A percentile compares a stretch with the other conserved stretches of the same genome.
phyloP scores from a whole-genome alignment of 1,140 invertebrate genomes.

The Akabosia matsudoensis region DNA sequence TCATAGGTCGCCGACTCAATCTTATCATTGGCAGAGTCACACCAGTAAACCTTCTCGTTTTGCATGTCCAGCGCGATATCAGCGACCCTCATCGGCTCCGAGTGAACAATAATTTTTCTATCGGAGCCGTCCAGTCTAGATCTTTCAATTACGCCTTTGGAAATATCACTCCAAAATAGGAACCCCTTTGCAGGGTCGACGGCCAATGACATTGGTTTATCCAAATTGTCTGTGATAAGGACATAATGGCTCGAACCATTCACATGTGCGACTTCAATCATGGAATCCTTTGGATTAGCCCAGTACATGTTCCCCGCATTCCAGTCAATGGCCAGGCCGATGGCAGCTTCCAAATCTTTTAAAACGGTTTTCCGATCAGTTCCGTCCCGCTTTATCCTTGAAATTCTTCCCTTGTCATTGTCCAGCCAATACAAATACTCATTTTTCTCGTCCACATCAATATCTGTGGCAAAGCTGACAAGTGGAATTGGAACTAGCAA shows the following conservation, averaged over 20 bases:
- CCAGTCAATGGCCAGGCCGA: slow-evolving; percentile 56
- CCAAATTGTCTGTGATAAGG: slow-evolving; percentile 53
- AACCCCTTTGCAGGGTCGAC: slow-evolving; percentile 63
- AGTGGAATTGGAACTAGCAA: slow-evolving; percentile 74
- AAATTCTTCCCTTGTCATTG: slow-evolving; percentile 68
- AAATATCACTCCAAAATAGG: slow-evolving; percentile 62
- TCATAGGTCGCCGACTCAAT: slow-evolving; percentile 56
- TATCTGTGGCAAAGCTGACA: slow-evolving; percentile 67
- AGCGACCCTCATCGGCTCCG: slow-evolving; percentile 49
- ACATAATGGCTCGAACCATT: slow-evolving; percentile 57
- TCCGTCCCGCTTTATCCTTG: slow-evolving; percentile 72
- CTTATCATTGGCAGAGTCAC: slow-evolving; percentile 54
- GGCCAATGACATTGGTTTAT: slow-evolving; percentile 59
- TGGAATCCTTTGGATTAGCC: slow-evolving; percentile 60
- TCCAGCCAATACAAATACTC: slow-evolving; percentile 79
- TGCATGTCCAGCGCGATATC: slow-evolving; percentile 61
- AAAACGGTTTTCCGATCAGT: slow-evolving; percentile 62
- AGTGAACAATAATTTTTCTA: slow-evolving; percentile 56
- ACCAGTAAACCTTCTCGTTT: slow-evolving; percentile 54
- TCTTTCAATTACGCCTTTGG: slow-evolving; percentile 57
- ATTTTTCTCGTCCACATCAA: slow-evolving; percentile 71
- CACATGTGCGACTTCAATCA: slow-evolving; percentile 58
- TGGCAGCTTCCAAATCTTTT: slow-evolving; percentile 56
- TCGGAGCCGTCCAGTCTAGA: slow-evolving; percentile 61
- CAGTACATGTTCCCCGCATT: slow-evolving; percentile 61